Conservation (phyloP, 2,888 invertebrate species). For the Prosopocoilus inquinatus region DNA sequence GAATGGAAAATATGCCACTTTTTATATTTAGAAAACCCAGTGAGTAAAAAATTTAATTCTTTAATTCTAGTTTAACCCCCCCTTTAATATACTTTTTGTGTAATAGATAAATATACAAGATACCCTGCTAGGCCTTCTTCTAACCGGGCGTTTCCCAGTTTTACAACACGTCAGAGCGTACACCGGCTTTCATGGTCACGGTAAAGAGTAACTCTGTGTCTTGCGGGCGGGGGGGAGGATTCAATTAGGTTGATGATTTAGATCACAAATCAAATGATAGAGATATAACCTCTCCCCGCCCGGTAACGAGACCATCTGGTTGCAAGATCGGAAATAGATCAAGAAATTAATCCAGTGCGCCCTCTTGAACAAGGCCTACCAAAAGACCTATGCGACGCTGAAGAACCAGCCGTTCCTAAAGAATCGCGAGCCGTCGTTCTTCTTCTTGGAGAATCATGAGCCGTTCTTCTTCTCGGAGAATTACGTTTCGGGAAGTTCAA, state of each 20-base stretch:
- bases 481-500: constrained; percentile 98
- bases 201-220: constrained; percentile 51
- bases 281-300: constrained; percentile 85
- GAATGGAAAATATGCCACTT: constrained; percentile 94
- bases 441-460: constrained; percentile 71
- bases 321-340: constrained; percentile 73
- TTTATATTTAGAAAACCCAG: constrained; percentile 88
- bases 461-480: constrained; percentile 93
- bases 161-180: constrained; percentile 94
- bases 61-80: no score
- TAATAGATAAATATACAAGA: constrained; percentile 79
- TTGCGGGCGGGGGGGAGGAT: no score
- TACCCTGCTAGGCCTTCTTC: constrained; percentile 82
- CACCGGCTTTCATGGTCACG: constrained; percentile 95
- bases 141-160: constrained; percentile 91
- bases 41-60: constrained; percentile 45
- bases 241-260: constrained; percentile 48
- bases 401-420: no score
- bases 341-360: constrained; percentile 85
- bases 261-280: constrained; percentile 98
- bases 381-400: constrained; percentile 76
- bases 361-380: constrained; percentile 81
- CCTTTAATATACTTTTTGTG: constrained; percentile 41
- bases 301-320: constrained; percentile 88
- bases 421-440: constrained; percentile 71